Conservation (phyloP, 1,140 invertebrate genomes). For the Pomacea maculata region DNA sequence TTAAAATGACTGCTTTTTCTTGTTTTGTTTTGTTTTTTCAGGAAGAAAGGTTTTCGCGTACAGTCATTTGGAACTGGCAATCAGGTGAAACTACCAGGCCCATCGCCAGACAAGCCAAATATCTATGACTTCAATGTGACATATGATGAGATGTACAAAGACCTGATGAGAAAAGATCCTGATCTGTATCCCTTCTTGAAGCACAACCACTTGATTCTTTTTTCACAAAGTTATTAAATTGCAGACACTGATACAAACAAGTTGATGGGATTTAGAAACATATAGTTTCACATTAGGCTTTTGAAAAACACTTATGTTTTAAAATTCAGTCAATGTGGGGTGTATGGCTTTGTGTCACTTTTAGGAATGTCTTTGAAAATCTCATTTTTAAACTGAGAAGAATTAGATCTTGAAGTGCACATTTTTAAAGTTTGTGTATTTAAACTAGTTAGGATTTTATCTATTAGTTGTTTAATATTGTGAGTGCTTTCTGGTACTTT, state of each 20-base stretch:
- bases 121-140: conserved; percentile 95
- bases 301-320: too few relatives aligned
- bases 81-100: conserved; percentile 91
- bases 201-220: neutral
- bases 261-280: neutral
- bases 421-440: too few relatives aligned
- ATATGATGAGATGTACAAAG: conserved; percentile 98
- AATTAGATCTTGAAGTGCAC: too few relatives aligned
- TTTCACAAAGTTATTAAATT: neutral
- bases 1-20: neutral
- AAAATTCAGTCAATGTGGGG: too few relatives aligned
- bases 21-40: conserved; percentile 63
- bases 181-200: conserved; percentile 74
- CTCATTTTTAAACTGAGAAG: too few relatives aligned
- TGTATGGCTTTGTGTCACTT: too few relatives aligned
- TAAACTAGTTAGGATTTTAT: too few relatives aligned
- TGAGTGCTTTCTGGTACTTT: too few relatives aligned
- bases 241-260: neutral
- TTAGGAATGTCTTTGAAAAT: too few relatives aligned
- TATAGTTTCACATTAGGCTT: too few relatives aligned
- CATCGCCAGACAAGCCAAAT: conserved; percentile 94
- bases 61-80: conserved; percentile 97
- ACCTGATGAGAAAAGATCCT: conserved; percentile 77
- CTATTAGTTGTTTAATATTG: too few relatives aligned
- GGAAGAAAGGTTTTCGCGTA: conserved; percentile 96